Conservation (phyloP, 1,140 invertebrate genomes). For the Hyles vespertilio region DNA sequence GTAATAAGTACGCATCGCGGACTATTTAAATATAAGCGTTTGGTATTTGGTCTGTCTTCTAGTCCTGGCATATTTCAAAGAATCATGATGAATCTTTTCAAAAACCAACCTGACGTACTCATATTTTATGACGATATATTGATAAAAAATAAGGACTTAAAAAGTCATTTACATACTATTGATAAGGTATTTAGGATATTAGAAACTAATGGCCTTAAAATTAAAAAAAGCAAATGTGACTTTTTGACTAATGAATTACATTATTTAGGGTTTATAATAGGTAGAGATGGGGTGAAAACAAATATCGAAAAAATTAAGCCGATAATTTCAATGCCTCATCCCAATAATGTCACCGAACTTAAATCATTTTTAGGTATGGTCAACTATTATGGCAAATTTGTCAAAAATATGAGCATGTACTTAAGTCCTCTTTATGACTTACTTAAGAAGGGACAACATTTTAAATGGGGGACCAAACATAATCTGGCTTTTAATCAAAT, state of each 20-base stretch:
- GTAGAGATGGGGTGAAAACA: conserved; percentile 34
- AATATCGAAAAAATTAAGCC: conserved; percentile 51
- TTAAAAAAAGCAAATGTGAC: conserved; percentile 37
- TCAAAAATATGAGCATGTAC: conserved; percentile 21
- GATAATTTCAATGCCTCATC: conserved; percentile 38
- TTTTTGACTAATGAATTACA: conserved; percentile 35
- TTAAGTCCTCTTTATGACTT: conserved; percentile 36
- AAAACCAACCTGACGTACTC: conserved; percentile 20
- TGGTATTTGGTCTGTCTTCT: conserved; percentile 32
- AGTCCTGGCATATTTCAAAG: conserved; percentile 35
- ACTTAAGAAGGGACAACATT: conserved; percentile 28
- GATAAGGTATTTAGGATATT: conserved; percentile 15
- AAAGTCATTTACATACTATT: conserved; percentile 19
- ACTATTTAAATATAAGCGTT: conserved; percentile 34
- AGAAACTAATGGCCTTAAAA: conserved; percentile 20
- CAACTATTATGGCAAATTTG: conserved; percentile 49
- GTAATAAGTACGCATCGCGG: conserved; percentile 37
- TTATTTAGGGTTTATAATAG: conserved; percentile 37
- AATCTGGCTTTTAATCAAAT: conserved; percentile 22
- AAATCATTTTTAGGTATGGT: conserved; percentile 46
- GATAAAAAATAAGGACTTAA: conserved; percentile 6
- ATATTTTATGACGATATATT: conserved; percentile 37
- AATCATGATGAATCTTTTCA: conserved; percentile 22
- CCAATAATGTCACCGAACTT: conserved; percentile 46
- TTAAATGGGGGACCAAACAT: conserved; percentile 24